phyloP scores from a whole-genome alignment of 1,140 invertebrate species.

The Diuraphis noxia region DNA sequence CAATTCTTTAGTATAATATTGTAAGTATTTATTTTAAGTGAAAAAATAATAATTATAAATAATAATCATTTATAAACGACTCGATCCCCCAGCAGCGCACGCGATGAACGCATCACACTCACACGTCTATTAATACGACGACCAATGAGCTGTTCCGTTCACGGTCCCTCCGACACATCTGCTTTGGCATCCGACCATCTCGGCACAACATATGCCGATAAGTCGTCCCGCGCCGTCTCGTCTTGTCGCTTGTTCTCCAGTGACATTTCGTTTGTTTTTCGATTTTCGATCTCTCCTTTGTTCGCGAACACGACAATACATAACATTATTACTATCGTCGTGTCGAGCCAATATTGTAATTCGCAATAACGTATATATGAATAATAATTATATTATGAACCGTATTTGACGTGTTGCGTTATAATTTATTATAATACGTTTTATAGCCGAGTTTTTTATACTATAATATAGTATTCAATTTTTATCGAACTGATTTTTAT shows the following conservation, averaged over 20 bases:
- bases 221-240: neutral
- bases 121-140: slow-evolving; percentile 47
- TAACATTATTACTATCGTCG: neutral
- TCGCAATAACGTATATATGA: neutral
- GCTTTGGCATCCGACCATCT: slow-evolving; percentile 45
- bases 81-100: neutral
- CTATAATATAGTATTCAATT: neutral
- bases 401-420: neutral
- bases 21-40: neutral
- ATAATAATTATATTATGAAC: neutral
- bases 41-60: neutral
- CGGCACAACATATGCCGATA: neutral
- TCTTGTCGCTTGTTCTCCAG: neutral
- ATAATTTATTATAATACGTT: neutral
- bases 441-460: neutral
- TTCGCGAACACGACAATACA: neutral
- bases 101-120: neutral
- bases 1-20: neutral
- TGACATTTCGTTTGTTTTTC: neutral
- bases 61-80: neutral
- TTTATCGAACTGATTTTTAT: neutral
- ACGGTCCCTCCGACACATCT: slow-evolving; percentile 44
- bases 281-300: neutral
- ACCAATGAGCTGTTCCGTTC: slow-evolving; percentile 27
- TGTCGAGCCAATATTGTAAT: neutral